Percentiles rank a stretch among this genome's conserved stretches.
Evolutionary conservation across 2,888 invertebrate species (phyloP).

Genomic region (Sisyra nigra): DNA sequence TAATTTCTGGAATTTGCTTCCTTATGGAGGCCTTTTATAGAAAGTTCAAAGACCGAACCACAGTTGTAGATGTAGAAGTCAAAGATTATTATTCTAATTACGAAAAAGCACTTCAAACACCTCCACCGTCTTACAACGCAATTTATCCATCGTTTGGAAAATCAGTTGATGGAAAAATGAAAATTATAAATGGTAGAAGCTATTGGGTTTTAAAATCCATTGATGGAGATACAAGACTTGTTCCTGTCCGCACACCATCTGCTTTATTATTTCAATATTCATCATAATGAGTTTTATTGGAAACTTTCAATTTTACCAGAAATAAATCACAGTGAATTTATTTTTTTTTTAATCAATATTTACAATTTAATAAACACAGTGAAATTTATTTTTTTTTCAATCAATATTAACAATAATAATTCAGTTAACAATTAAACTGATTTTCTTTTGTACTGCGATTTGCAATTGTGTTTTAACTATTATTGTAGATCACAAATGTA

Average conservation of each 20-base stretch:
- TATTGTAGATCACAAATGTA: too few relatives aligned
- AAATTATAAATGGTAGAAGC: conserved; percentile 57
- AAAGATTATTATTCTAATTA: not conserved
- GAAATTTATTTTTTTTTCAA: not conserved
- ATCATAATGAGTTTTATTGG: conserved; percentile 15
- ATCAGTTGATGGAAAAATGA: conserved; percentile 27
- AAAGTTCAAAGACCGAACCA: too few relatives aligned
- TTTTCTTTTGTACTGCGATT: too few relatives aligned
- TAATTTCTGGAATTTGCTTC: conserved; percentile 46
- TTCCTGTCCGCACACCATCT: conserved; percentile 60
- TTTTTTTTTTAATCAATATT: not conserved
- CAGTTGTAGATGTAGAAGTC: not conserved
- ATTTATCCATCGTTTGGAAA: conserved; percentile 29
- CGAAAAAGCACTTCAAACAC: conserved; percentile 18
- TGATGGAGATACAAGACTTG: conserved; percentile 45
- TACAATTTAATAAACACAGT: too few relatives aligned
- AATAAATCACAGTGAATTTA: not conserved
- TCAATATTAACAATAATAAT: not conserved
- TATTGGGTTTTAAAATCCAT: conserved; percentile 49
- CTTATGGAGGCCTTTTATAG: conserved; percentile 36
- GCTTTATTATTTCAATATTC: conserved; percentile 55
- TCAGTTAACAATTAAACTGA: not conserved
- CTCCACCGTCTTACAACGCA: conserved; percentile 51
- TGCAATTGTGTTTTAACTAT: too few relatives aligned
- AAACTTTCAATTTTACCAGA: not conserved